Conservation (phyloP, 2,888 invertebrate species). For the Boloria selene region DNA sequence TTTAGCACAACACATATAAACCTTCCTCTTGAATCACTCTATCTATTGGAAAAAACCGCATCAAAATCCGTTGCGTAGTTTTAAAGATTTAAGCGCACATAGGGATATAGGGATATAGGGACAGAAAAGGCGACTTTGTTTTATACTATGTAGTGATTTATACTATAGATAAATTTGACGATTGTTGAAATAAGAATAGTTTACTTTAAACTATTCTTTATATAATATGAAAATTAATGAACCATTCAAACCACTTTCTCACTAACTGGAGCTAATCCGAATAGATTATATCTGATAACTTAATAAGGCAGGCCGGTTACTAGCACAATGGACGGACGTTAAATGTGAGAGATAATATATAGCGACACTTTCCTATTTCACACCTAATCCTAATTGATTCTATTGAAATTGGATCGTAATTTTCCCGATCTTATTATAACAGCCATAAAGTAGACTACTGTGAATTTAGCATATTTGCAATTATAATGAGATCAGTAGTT, state of each 20-base stretch:
- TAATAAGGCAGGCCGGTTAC: slow-evolving; percentile 26
- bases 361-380: slow-evolving; percentile 24
- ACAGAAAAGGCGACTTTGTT: no score
- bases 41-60: no score
- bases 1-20: no score
- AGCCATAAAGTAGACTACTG: background rate
- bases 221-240: background rate
- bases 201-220: background rate
- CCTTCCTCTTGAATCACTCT: no score
- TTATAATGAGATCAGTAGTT: background rate
- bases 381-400: slow-evolving; percentile 28
- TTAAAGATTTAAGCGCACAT: no score
- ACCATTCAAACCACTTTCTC: slow-evolving; percentile 18
- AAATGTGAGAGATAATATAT: slow-evolving; percentile 21
- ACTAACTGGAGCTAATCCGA: slow-evolving; percentile 28
- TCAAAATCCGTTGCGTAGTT: no score
- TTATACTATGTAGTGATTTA: no score
- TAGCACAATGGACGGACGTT: slow-evolving; percentile 27
- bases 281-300: slow-evolving; percentile 31
- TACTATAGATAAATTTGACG: background rate
- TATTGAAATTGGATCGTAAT: slow-evolving; percentile 19
- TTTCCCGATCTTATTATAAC: slow-evolving; percentile 13
- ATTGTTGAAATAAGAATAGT: background rate
- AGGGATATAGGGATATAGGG: no score
- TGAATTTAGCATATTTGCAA: slow-evolving; percentile 16